Evolutionary conservation across 2,888 invertebrate genomes (phyloP), one percentile per base, ranked within the genome.

Genomic region (Omphaloscelis lunosa): DNA sequence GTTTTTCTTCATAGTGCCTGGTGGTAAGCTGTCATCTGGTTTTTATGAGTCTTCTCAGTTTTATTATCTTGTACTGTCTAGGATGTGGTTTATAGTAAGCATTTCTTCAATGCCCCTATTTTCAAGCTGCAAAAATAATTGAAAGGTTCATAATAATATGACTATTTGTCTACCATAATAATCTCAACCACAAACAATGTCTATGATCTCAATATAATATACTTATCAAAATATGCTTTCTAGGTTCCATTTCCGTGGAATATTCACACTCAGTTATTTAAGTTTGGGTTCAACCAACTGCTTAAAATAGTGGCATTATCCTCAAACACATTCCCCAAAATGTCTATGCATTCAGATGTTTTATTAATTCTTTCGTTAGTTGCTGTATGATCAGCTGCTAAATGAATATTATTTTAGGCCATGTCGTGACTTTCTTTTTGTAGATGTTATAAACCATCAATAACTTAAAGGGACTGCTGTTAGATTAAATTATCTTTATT

Each of bases 291-390:
- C 69, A 66, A 76, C 48, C 75, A 81, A 77, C 69, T 75, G 68
- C 39, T 76, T 77, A 59, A 58, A 53, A 76, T 63, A 48, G 65
- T 75, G 68, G 59, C 62, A 68, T 77, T 77, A 81, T 81, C 85
- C 78, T 72, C 78, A 75, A 80, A 77, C 12, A 65, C 56, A 58
- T 71, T 77, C 68, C 61, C 58, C 27, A 69, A 69, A 65, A 81
- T 53, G 48, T 84, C 53, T 62, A 72, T 77, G 51, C 65, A 66
- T 77, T 72, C 78, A 63, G 75, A 78, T 84, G 85, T 63, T 58
- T 84, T 59, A 81, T 66, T 63, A 41, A 75, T 72, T 67, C 4
- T 34, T 53, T 72, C 39, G 48, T 45, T 73, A 45, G 63, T 77
- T 58, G 59, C 45, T 75, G 70, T 82, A 29, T 82, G 59, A 59